phyloP scores from a whole-genome alignment of 2,888 invertebrate genomes.

The Sinohyriopsis cumingii region DNA sequence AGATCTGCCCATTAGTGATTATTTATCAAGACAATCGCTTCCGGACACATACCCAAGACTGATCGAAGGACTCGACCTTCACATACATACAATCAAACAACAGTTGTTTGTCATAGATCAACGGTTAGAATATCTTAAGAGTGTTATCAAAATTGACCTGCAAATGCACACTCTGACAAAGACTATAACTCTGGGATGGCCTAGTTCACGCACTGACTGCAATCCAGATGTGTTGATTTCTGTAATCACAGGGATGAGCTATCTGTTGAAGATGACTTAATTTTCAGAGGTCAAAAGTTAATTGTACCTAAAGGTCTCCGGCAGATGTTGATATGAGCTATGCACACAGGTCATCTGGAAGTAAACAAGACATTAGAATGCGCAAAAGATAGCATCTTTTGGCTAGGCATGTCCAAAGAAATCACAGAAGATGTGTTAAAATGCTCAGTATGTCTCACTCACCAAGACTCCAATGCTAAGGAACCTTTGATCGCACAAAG shows the following conservation, averaged over 20 bases:
- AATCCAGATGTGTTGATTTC: neutral
- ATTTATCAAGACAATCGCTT: constrained; percentile 11
- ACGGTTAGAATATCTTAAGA: constrained; percentile 6
- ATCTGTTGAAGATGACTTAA: neutral
- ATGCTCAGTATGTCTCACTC: constrained; percentile 25
- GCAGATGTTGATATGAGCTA: neutral
- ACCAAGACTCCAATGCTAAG: constrained; percentile 12
- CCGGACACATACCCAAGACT: constrained; percentile 9
- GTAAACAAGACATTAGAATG: constrained; percentile 10
- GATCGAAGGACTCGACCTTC: constrained; percentile 5
- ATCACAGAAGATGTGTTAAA: constrained; percentile 26
- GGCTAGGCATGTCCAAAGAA: constrained; percentile 32
- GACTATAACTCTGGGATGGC: constrained; percentile 18
- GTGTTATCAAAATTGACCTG: constrained; percentile 7
- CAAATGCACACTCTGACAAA: constrained; percentile 1
- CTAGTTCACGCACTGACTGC: neutral
- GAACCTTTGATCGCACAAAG: constrained; percentile 31
- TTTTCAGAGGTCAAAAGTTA: no score
- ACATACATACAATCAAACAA: constrained; percentile 8
- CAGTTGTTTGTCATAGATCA: constrained; percentile 12
- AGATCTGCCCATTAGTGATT: constrained; percentile 26
- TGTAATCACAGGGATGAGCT: neutral
- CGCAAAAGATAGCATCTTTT: constrained; percentile 24
- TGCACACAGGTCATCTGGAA: constrained; percentile 18
- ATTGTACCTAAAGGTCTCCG: no score